phyloP scores from a whole-genome alignment of 2,888 invertebrate genomes.

The Rapana venosa region DNA sequence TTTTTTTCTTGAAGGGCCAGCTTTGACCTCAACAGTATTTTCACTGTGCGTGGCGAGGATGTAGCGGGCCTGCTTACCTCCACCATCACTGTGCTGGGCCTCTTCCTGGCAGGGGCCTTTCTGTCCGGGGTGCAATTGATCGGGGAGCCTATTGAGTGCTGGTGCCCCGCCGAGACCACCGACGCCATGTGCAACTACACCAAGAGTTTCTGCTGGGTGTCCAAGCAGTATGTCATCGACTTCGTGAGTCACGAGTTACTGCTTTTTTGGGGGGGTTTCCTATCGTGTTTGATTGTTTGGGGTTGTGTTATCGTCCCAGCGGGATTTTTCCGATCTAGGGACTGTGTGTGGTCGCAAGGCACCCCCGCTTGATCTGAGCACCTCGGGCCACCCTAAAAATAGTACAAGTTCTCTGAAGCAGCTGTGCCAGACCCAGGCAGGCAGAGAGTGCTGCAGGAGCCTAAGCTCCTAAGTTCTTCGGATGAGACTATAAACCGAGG shows the following conservation, averaged over 20 bases:
- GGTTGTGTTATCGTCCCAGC: no score
- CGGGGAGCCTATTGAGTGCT: conserved; percentile 68
- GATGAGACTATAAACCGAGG: no score
- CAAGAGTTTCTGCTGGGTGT: conserved; percentile 52
- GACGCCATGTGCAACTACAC: conserved; percentile 60
- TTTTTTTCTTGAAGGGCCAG: neutral
- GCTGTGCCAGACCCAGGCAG: no score
- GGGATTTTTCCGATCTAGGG: no score
- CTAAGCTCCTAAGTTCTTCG: no score
- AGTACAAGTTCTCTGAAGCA: no score
- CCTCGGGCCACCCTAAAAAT: no score
- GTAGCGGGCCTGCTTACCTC: conserved; percentile 2
- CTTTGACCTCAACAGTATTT: neutral
- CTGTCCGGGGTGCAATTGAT: conserved; percentile 57
- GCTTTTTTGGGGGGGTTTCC: neutral
- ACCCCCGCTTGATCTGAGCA: no score
- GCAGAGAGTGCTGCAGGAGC: no score
- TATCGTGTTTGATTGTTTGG: no score
- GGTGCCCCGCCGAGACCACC: conserved; percentile 68
- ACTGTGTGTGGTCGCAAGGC: no score
- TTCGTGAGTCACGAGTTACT: conserved; percentile 41
- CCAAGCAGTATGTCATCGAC: conserved; percentile 50
- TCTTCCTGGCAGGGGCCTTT: neutral
- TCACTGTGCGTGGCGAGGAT: neutral
- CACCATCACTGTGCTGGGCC: neutral